Percentiles rank a stretch among this genome's conserved stretches.
phyloP scores from a whole-genome alignment of 2,888 invertebrate genomes.

The Dione juno region DNA sequence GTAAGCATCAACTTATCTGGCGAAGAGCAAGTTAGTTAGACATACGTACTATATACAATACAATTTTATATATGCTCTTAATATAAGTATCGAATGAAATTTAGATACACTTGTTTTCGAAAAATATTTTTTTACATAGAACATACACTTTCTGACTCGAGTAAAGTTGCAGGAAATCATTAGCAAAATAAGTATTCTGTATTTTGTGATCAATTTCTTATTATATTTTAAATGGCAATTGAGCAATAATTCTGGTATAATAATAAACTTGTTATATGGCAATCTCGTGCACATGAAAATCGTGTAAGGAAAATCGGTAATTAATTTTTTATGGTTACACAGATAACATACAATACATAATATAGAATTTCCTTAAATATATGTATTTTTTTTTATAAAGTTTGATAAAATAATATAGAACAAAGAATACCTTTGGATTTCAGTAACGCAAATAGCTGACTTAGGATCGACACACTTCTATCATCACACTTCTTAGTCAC shows the following conservation, averaged over 20 bases:
- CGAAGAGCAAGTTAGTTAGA: not conserved
- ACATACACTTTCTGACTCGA: not conserved
- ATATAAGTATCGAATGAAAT: no score
- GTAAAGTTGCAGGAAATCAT: not conserved
- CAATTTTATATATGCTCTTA: not conserved
- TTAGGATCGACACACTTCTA: conserved; percentile 19
- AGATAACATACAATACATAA: no score
- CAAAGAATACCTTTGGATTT: conserved; percentile 3
- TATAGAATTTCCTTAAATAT: no score
- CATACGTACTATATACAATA: not conserved
- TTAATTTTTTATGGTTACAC: no score
- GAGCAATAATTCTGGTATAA: no score
- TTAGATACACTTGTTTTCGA: no score
- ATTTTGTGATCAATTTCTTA: no score
- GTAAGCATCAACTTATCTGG: conserved; percentile 1
- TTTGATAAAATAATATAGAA: not conserved
- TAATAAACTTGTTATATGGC: no score
- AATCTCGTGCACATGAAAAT: no score
- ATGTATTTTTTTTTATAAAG: not conserved
- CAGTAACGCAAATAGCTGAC: not conserved
- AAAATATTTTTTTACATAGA: not conserved
- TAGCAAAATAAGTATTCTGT: not conserved
- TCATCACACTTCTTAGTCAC: conserved; percentile 8
- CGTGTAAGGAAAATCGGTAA: no score
- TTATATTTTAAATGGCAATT: no score